Conservation (phyloP, 1,140 invertebrate genomes). For the Zaprionus kolodkinae region DNA sequence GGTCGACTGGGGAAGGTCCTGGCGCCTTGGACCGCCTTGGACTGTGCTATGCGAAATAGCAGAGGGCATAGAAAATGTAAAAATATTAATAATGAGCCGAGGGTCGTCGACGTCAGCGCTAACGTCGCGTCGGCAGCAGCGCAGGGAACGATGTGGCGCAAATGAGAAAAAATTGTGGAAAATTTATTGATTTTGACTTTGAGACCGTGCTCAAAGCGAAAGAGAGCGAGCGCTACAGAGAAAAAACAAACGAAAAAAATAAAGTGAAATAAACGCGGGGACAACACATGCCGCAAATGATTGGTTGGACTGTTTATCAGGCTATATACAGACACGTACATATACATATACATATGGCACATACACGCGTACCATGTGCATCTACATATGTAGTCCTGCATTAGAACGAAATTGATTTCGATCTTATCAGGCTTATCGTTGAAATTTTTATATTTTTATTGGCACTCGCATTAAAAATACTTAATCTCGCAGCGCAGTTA, state of each 20-base stretch:
- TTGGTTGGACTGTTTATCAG: constrained; percentile 43
- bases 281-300: constrained; percentile 45
- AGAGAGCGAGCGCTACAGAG: constrained; percentile 19
- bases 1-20: constrained; percentile 25
- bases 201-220: constrained; percentile 15
- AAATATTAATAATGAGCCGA: constrained; percentile 69
- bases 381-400: constrained; percentile 15
- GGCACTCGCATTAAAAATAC: constrained; percentile 81
- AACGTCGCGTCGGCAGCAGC: constrained; percentile 20
- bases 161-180: constrained; percentile 46
- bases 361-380: neutral
- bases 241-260: neutral
- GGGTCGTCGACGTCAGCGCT: constrained; percentile 20
- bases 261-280: constrained; percentile 32
- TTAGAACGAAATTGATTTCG: constrained; percentile 78
- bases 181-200: constrained; percentile 60
- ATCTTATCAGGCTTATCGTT: constrained; percentile 75
- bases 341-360: constrained; percentile 4
- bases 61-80: constrained; percentile 76
- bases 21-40: constrained; percentile 25
- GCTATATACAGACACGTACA: neutral
- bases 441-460: constrained; percentile 81
- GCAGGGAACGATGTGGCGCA: constrained; percentile 28
- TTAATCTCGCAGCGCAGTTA: constrained; percentile 76
- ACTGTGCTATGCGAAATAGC: constrained; percentile 61